Percentiles rank a stretch among this genome's conserved stretches.
phyloP scores from a whole-genome alignment of 92 coral and sea anemone species.

The Zoanthus gigantus region DNA sequence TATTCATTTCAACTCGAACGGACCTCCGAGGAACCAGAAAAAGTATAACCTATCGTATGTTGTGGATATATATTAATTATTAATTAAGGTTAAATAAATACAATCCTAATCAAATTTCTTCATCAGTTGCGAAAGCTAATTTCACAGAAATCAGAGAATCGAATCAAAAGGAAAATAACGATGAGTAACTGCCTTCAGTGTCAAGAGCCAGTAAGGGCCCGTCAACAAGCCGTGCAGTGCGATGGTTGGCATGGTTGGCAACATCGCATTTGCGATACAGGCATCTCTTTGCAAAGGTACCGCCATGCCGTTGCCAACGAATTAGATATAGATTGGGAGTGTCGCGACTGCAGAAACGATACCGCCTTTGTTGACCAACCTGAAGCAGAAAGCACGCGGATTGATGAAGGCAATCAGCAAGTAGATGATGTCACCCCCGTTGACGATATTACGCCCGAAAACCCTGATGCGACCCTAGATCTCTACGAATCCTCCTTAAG shows the following conservation, averaged over 20 bases:
- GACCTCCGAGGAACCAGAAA: no score
- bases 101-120: background rate
- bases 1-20: no score
- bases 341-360: constrained; percentile 20
- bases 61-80: background rate
- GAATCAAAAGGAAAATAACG: background rate
- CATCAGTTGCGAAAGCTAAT: background rate
- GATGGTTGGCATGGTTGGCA: background rate
- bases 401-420: constrained; percentile 7
- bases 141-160: background rate
- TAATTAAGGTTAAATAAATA: background rate
- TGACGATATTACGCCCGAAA: background rate
- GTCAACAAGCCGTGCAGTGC: background rate
- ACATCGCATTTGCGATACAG: background rate
- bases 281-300: constrained; percentile 17
- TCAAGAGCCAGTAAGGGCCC: no score
- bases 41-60: constrained; percentile 23
- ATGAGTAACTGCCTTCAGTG: background rate
- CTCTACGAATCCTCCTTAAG: background rate
- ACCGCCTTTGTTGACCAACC: background rate
- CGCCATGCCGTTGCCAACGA: background rate
- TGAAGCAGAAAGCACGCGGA: constrained; percentile 12
- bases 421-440: background rate
- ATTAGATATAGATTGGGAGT: constrained; percentile 8
- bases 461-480: background rate